A percentile compares a stretch with the other conserved stretches of the same genome.
These are phyloP conservation scores for Actinostola sp. DNA, from an alignment of 92 coral and sea anemone genomes.

Conservation along the genomic window DNA sequence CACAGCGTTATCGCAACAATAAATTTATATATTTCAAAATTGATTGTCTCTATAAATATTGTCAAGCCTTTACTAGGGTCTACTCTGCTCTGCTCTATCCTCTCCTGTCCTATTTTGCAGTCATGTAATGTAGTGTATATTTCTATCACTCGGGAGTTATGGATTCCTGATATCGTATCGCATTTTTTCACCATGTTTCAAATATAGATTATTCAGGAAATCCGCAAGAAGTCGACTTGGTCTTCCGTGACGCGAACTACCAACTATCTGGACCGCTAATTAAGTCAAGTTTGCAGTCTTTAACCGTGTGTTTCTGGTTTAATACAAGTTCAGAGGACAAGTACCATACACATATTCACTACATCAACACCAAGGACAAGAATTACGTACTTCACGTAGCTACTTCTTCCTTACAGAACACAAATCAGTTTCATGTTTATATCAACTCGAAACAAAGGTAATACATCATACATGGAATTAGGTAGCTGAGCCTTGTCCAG, in stretches of 20 bases:
- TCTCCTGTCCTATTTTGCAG: too few relatives aligned
- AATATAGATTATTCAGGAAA: not conserved
- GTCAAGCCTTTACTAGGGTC: too few relatives aligned
- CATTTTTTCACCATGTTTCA: not conserved
- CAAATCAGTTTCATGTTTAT: slow-evolving; percentile 4
- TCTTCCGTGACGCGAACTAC: not conserved
- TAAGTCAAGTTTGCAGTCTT: not conserved
- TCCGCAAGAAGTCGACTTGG: slow-evolving; percentile 1
- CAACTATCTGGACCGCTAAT: not conserved
- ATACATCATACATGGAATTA: too few relatives aligned
- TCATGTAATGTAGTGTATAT: not conserved
- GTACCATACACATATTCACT: slow-evolving; percentile 7
- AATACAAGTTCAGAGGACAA: slow-evolving; percentile 14
- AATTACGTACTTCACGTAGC: not conserved
- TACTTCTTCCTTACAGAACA: not conserved
- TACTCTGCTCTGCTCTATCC: too few relatives aligned
- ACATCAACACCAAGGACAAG: too few relatives aligned
- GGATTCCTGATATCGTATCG: not conserved
- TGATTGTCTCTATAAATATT: too few relatives aligned
- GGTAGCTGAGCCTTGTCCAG: too few relatives aligned
- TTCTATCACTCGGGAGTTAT: not conserved
- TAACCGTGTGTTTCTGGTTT: slow-evolving; percentile 33
- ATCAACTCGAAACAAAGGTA: slow-evolving; percentile 12
- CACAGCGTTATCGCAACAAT: too few relatives aligned
- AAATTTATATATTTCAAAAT: too few relatives aligned